Percentiles rank a stretch among this genome's conserved stretches.
Evolutionary conservation across 1,140 invertebrate genomes (phyloP).

Genomic region (Nebria ingens): DNA sequence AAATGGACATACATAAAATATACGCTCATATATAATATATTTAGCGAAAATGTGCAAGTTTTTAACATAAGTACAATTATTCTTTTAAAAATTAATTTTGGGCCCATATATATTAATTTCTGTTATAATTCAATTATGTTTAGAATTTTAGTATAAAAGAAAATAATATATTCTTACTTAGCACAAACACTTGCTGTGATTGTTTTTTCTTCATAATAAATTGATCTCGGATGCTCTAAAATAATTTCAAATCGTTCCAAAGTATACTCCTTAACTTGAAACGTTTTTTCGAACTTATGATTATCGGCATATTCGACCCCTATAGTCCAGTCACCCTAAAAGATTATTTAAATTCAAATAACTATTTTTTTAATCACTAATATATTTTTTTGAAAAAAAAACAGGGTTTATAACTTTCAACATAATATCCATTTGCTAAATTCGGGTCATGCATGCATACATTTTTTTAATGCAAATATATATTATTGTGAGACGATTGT

Average conservation of each 20-base stretch:
- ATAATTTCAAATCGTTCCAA: conserved; percentile 56
- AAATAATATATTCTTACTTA: conserved; percentile 37
- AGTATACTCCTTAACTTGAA: conserved; percentile 51
- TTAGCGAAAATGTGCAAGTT: conserved; percentile 10
- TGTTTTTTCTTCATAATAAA: conserved; percentile 41
- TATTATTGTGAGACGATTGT: no score
- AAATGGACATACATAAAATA: no score
- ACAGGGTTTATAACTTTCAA: no score
- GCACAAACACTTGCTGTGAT: conserved; percentile 48
- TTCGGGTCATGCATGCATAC: no score
- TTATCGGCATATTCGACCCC: conserved; percentile 39
- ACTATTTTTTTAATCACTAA: not conserved
- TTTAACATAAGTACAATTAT: conserved; percentile 2
- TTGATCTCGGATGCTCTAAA: conserved; percentile 46
- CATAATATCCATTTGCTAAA: no score
- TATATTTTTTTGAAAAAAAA: no score
- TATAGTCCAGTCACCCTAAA: conserved; percentile 47
- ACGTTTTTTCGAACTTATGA: conserved; percentile 29
- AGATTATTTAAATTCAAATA: not conserved
- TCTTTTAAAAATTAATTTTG: not conserved
- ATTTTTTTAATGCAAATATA: no score
- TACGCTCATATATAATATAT: no score
- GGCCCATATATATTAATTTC: no score
- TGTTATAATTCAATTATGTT: not conserved
- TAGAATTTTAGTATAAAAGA: not conserved